Evolutionary conservation across 1,140 invertebrate genomes (phyloP).

Genomic region (Oreohelix idahoensis): DNA sequence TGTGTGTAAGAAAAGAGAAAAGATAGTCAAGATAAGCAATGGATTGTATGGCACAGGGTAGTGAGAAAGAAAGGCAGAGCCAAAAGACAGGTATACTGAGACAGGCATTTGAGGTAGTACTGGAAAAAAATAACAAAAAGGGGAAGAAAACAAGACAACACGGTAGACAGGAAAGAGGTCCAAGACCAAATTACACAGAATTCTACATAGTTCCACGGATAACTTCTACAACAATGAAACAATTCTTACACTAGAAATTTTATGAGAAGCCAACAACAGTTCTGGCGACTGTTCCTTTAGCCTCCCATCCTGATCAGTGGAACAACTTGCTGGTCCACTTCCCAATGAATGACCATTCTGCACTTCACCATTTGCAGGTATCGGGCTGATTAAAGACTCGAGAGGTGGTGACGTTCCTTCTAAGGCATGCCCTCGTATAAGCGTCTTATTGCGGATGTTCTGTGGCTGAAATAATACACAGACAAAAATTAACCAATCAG

Average conservation of each 20-base stretch:
- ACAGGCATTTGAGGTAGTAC: too few species aligned
- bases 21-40: neutral
- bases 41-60: neutral
- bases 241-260: slow-evolving; percentile 20
- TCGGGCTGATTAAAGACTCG: slow-evolving; percentile 20
- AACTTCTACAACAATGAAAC: neutral
- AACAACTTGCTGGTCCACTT: neutral
- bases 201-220: too few species aligned
- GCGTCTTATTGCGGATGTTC: slow-evolving; percentile 10
- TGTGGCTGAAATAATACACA: slow-evolving; percentile 8
- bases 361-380: neutral
- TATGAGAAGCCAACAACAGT: slow-evolving; percentile 16
- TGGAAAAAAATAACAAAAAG: too few species aligned
- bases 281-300: neutral
- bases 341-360: neutral
- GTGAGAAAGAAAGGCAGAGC: too few species aligned
- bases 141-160: too few species aligned
- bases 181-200: too few species aligned
- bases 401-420: slow-evolving; percentile 33
- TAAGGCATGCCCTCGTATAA: slow-evolving; percentile 31
- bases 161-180: too few species aligned
- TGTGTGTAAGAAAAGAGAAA: neutral
- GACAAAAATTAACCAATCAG: neutral
- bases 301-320: neutral
- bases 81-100: too few species aligned